Evolutionary conservation across 2,113 vertebrate species (phyloP), one percentile per base, ranked within the genome.

Genomic region (Anguilla japonica): DNA sequence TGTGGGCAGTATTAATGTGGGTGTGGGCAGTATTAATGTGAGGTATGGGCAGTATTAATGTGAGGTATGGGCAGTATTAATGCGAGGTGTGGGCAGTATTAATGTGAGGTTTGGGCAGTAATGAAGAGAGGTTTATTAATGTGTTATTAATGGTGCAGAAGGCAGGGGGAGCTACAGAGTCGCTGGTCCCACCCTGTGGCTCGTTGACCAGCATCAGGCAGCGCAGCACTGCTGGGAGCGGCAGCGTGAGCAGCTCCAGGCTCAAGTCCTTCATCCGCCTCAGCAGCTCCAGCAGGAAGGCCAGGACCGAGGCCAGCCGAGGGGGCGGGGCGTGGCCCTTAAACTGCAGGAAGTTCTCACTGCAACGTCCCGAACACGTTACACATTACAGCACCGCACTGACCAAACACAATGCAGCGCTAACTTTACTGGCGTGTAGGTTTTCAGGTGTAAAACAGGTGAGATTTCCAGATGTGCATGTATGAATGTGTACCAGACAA

Each of bases 151-250:
- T 46, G 43, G 43, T 46, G 43, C 43, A 46, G 43, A 46, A 46
- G 43, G 8, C 43, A 46, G 43, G 43, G 43, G 43, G 43, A 46
- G 43, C 43, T 46, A 46, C 8, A 46, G 43, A 46, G 43, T 46
- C 29, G 39, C 67, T 13, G 79, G n/a, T 83, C 94, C 92, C 87
- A 99, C 98, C 98, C 92, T 97, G 97, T 0, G 91, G 93, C 86
- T 99, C 98, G 71, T 92, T 98, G 94, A 98, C 96, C 89, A 99
- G 91, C 79, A 98, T 89, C 90, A 99, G 60, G 87, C 97, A 98
- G 87, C 97, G 97, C 90, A 99, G 91, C 84, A 98, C 87, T 0
- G 92, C 89, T 0, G 97, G 95, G 46, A 99, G 96, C 0, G 95
- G 89, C 86, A 96, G 88, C 0, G 93, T 86, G 81, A 98, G 96